A percentile compares a stretch with the other conserved stretches of the same genome.
These are phyloP conservation scores for Perca schrenkii DNA, from an alignment of 2,113 vertebrate species.

Conservation along the genomic window DNA sequence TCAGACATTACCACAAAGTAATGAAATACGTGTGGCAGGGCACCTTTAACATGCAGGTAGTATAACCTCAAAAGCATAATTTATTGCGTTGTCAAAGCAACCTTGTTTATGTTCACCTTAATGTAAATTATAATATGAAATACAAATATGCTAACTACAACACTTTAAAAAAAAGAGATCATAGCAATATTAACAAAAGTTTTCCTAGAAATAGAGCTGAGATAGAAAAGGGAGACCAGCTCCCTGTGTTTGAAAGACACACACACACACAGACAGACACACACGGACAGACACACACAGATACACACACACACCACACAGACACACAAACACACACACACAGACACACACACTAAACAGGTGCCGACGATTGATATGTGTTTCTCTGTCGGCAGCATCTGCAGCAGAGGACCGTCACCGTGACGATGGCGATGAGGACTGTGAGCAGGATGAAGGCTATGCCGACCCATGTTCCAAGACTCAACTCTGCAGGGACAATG, in stretches of 20 bases:
- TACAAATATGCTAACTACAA: neutral
- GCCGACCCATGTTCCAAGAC: conserved; percentile 79
- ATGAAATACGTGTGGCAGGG: too few species aligned
- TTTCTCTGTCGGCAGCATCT: conserved; percentile 63
- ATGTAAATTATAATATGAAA: neutral
- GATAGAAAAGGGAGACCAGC: conserved; percentile 30
- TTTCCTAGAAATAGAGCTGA: neutral
- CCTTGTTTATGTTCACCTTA: neutral
- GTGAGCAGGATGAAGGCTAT: conserved; percentile 66
- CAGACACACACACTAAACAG: conserved; percentile 37
- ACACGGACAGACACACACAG: neutral
- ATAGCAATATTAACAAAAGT: neutral
- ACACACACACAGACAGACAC: neutral
- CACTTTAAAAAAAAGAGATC: neutral
- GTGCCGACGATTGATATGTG: conserved; percentile 27
- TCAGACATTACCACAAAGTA: too few species aligned
- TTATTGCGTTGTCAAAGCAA: neutral
- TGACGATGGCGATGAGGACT: conserved; percentile 74
- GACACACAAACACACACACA: conserved; percentile 15
- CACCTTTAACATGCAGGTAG: too few species aligned
- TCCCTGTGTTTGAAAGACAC: conserved; percentile 6
- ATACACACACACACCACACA: conserved; percentile 10
- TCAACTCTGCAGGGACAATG: conserved; percentile 64
- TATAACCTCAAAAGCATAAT: neutral
- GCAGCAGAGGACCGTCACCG: conserved; percentile 81